Evolutionary conservation across 2,797 vertebrate species (phyloP).

Genomic region (Taenioides sp.): DNA sequence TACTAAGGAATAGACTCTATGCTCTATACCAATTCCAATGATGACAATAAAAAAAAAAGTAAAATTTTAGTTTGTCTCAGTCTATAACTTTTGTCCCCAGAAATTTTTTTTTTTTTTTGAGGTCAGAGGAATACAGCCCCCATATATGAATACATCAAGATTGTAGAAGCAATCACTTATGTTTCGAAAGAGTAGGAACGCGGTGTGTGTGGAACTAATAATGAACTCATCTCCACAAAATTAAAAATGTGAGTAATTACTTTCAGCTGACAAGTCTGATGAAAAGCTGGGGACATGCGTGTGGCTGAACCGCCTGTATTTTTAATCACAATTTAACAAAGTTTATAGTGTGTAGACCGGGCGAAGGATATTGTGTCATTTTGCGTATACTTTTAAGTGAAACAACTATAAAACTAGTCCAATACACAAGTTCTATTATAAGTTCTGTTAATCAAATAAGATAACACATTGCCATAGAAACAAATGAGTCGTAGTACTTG

Average conservation of each 20-base stretch:
- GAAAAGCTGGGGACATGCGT: background rate
- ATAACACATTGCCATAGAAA: slow-evolving; percentile 42
- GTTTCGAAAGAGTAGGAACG: slow-evolving; percentile 5
- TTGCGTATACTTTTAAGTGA: slow-evolving; percentile 25
- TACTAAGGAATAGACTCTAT: no score
- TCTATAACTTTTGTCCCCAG: background rate
- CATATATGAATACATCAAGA: background rate
- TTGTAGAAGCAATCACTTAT: slow-evolving; percentile 10
- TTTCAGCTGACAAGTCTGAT: slow-evolving; percentile 1
- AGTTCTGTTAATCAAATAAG: slow-evolving; percentile 10
- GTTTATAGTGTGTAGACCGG: background rate
- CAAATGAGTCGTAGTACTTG: slow-evolving; percentile 5
- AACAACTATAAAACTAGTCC: slow-evolving; percentile 23
- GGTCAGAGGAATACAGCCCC: background rate
- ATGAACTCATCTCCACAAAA: background rate
- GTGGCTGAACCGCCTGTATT: background rate
- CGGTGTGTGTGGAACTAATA: slow-evolving; percentile 9
- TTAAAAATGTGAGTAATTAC: slow-evolving; percentile 9
- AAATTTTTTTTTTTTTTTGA: background rate
- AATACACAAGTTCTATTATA: slow-evolving; percentile 35
- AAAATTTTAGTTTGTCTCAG: no score
- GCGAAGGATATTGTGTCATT: slow-evolving; percentile 6
- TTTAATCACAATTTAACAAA: background rate
- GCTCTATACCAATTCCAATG: no score
- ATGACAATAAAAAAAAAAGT: no score